Base-by-base conservation (phyloP, 2,888 invertebrate species). In the Melinaea marsaeus region DNA sequence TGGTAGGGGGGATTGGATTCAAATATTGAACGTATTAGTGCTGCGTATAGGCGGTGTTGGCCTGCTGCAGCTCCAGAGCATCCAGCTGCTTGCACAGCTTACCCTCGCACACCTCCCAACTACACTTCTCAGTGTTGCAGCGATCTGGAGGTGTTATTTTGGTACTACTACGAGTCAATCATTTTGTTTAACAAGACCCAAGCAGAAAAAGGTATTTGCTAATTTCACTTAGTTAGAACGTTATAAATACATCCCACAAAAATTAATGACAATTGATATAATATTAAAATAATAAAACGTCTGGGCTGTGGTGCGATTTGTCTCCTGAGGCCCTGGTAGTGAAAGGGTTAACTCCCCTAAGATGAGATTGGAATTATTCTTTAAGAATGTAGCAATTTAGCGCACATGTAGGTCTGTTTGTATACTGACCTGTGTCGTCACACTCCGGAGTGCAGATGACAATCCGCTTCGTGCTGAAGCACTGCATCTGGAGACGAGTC, bases 361-460 rank as follows among this genome's bases (percentile, higher is more conserved):
- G 22, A 22, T 22, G 22, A 37, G 37, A 42, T 7, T 42, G 9
- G 6, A 22, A 46, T 5, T 9, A 46, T 46, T 46, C 6, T 11
- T 3, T 11, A 4, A 32, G 51, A 51, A 32, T 11, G 32, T 32
- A 51, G 51, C 51, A 32, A 6, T 42, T 4, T 42, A 42, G 42
- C 42, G 42, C 1, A 42, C 1, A 2, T 42, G 3, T 9, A 42
- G 9, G 3, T 6, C 3, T 42, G 42, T 42, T 42, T 3, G 9
- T 46, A 51, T 4, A 37, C 57, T 48, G 37, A 90, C 90, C 90
- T 6, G 88, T 90, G 62, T 91, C 90, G 65, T 91, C 90, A 61
- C 91, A 91, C 67, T 90, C 91, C 0, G 90, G 90, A 4, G 88
- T 89, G 70, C 91, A 91, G 60, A 88, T 86, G 7, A 89, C 82